phyloP scores from a whole-genome alignment of 2,797 vertebrate species.

The Iguana delicatissima region DNA sequence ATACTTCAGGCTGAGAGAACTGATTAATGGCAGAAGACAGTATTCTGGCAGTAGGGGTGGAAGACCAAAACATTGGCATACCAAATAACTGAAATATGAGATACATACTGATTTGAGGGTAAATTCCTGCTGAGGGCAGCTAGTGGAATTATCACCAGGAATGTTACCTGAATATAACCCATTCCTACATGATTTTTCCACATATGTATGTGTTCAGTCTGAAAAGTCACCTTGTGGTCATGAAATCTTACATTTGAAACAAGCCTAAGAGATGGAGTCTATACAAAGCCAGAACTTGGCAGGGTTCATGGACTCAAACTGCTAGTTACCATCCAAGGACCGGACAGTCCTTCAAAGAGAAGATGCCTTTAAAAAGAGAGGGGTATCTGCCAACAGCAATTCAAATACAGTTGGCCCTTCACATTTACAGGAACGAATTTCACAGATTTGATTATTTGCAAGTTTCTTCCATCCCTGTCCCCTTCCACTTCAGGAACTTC shows the following conservation, averaged over 20 bases:
- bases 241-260: background rate
- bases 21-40: constrained; percentile 48
- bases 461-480: too few relatives aligned
- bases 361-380: background rate
- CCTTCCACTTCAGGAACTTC: too few relatives aligned
- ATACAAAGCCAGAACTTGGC: background rate
- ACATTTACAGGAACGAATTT: too few relatives aligned
- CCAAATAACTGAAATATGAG: background rate
- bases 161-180: background rate
- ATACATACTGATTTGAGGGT: constrained; percentile 9
- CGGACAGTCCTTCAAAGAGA: background rate
- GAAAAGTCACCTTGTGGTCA: background rate
- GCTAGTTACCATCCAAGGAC: background rate
- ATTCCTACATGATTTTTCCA: background rate
- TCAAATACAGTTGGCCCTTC: background rate
- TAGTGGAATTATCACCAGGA: background rate
- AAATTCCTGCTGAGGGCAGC: background rate
- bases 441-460: too few relatives aligned
- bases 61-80: background rate
- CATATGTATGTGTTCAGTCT: background rate
- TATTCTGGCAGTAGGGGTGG: background rate
- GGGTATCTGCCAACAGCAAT: background rate
- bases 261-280: background rate
- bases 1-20: constrained; percentile 55
- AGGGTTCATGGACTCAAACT: background rate